Percentiles rank a stretch among this genome's conserved stretches.
Evolutionary conservation across 2,888 invertebrate genomes (phyloP).

Genomic region (Schizaphis graminum): DNA sequence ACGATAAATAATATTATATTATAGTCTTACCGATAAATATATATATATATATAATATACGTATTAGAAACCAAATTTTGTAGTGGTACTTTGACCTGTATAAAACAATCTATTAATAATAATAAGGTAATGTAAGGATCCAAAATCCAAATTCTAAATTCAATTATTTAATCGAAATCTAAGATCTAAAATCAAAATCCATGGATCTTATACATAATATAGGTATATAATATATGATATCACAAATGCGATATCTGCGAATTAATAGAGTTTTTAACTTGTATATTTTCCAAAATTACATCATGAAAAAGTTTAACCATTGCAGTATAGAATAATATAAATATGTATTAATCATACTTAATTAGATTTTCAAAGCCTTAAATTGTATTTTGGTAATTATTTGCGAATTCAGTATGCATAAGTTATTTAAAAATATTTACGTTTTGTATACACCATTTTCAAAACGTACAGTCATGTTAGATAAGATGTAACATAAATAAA

Average conservation of each 20-base stretch:
- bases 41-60: too few species aligned
- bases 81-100: background rate
- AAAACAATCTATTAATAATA: background rate
- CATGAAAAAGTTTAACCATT: background rate
- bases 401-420: background rate
- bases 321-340: background rate
- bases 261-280: background rate
- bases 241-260: background rate
- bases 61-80: background rate
- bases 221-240: background rate
- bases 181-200: too few species aligned
- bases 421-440: background rate
- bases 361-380: background rate
- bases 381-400: background rate
- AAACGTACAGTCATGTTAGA: background rate
- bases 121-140: background rate
- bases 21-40: background rate
- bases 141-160: background rate
- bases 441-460: background rate
- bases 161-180: background rate
- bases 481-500: background rate
- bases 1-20: background rate
- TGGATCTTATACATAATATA: background rate
- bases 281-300: background rate
- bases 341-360: background rate